A percentile compares a stretch with the other conserved stretches of the same genome.
phyloP scores from a whole-genome alignment of 1,140 invertebrate species.

The Megalopta genalis region DNA sequence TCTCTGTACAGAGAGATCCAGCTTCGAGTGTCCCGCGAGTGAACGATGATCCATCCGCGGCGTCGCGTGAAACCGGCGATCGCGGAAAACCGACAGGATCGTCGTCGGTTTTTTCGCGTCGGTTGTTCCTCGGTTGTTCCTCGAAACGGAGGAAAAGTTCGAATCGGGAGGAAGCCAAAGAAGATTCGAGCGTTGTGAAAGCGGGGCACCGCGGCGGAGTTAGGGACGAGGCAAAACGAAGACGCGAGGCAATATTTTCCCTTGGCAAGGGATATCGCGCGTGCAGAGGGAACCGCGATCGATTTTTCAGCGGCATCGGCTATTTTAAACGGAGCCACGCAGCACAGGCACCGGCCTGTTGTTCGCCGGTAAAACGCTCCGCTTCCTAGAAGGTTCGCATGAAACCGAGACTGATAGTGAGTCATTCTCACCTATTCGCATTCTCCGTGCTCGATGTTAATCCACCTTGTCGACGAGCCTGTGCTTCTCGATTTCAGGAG shows the following conservation, averaged over 20 bases:
- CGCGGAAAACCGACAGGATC: no score
- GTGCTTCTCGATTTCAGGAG: slow-evolving; percentile 45
- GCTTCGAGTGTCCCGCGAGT: no score
- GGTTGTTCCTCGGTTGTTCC: no score
- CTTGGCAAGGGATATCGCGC: not conserved
- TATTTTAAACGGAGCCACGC: slow-evolving; percentile 44
- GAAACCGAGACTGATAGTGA: slow-evolving; percentile 46
- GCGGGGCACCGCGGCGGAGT: not conserved
- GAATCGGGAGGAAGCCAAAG: no score
- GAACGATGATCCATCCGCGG: no score
- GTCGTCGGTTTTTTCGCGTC: no score
- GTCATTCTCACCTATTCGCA: slow-evolving; percentile 72
- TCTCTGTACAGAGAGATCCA: no score
- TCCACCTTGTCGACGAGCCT: slow-evolving; percentile 48
- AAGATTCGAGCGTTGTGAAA: no score
- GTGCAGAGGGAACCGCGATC: not conserved
- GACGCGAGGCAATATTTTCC: not conserved
- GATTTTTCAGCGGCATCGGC: slow-evolving; percentile 38
- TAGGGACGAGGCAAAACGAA: not conserved
- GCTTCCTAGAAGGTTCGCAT: slow-evolving; percentile 47
- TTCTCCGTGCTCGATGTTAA: slow-evolving; percentile 65
- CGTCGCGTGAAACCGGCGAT: no score
- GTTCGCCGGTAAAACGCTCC: not conserved
- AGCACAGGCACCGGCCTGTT: not conserved
- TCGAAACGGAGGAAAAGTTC: no score